A percentile compares a stretch with the other conserved stretches of the same genome.
Conservation (phyloP, 1,140 invertebrate genomes). For the Charaxes varanes region DNA sequence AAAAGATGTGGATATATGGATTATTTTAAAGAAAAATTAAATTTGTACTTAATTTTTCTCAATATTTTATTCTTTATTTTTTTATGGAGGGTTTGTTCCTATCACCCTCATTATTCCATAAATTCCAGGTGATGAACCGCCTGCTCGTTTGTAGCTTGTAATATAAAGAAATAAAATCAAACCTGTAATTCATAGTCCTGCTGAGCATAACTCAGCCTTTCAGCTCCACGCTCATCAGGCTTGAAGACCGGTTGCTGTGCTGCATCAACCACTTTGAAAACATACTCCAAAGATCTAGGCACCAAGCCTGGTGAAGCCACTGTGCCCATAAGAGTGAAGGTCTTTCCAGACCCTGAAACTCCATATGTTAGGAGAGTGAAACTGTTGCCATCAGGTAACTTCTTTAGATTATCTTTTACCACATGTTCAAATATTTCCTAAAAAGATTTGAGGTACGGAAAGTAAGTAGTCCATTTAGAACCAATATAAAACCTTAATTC, state of each 20-base stretch:
- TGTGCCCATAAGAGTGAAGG: slow-evolving; percentile 89
- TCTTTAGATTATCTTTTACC: slow-evolving; percentile 55
- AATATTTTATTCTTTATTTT: too few species aligned
- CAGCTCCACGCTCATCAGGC: slow-evolving; percentile 43
- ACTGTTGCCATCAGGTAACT: slow-evolving; percentile 65
- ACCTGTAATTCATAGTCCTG: slow-evolving; percentile 57
- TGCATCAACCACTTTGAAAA: slow-evolving; percentile 77
- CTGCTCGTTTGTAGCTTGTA: too few species aligned
- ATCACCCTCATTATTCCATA: too few species aligned
- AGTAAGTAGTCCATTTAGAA: too few species aligned
- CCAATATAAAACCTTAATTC: too few species aligned
- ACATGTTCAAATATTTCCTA: slow-evolving; percentile 61
- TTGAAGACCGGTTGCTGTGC: slow-evolving; percentile 44
- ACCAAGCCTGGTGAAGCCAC: slow-evolving; percentile 84
- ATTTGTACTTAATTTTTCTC: too few species aligned
- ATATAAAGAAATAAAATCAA: too few species aligned
- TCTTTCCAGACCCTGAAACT: slow-evolving; percentile 86
- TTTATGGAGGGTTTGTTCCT: too few species aligned
- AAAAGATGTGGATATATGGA: too few species aligned
- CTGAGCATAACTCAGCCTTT: slow-evolving; percentile 35
- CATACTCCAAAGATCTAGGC: slow-evolving; percentile 85
- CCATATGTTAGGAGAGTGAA: slow-evolving; percentile 91
- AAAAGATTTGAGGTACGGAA: too few species aligned
- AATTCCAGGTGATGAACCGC: too few species aligned
- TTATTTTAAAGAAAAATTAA: too few species aligned